Conservation (phyloP, 2,797 vertebrate species). For the Notamacropus eugenii region DNA sequence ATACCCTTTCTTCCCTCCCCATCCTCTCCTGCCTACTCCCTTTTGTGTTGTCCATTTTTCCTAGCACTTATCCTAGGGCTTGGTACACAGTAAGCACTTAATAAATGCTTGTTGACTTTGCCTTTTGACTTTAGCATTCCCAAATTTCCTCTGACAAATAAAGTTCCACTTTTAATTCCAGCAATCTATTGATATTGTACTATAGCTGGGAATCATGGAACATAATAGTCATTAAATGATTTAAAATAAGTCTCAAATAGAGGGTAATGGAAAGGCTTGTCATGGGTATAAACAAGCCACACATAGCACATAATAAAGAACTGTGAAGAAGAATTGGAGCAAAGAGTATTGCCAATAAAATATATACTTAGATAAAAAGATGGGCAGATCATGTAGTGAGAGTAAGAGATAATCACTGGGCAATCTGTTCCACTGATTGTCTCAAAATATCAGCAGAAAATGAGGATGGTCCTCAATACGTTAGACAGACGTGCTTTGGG, state of each 20-base stretch:
- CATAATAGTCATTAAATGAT: not conserved
- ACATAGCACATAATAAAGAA: not conserved
- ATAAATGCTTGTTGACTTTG: not conserved
- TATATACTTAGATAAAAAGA: not conserved
- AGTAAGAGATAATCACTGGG: not conserved
- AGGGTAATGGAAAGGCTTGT: not conserved
- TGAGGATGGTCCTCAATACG: not conserved
- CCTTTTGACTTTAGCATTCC: not conserved
- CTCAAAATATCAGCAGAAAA: not conserved
- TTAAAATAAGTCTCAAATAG: not conserved
- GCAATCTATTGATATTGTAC: not conserved
- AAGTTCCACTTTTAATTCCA: not conserved
- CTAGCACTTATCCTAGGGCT: not conserved
- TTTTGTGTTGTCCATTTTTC: not conserved
- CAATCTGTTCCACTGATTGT: not conserved
- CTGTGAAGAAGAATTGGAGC: not conserved
- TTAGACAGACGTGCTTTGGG: not conserved
- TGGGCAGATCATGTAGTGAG: not conserved
- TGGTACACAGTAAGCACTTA: not conserved
- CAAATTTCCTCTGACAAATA: not conserved
- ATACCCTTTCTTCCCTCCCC: not conserved
- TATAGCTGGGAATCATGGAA: not conserved
- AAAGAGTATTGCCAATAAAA: not conserved
- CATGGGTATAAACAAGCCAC: not conserved
- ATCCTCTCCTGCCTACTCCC: not conserved